Evolutionary conservation across 2,888 invertebrate genomes (phyloP), one percentile per base, ranked within the genome.

Genomic region (Campoplex capitator): DNA sequence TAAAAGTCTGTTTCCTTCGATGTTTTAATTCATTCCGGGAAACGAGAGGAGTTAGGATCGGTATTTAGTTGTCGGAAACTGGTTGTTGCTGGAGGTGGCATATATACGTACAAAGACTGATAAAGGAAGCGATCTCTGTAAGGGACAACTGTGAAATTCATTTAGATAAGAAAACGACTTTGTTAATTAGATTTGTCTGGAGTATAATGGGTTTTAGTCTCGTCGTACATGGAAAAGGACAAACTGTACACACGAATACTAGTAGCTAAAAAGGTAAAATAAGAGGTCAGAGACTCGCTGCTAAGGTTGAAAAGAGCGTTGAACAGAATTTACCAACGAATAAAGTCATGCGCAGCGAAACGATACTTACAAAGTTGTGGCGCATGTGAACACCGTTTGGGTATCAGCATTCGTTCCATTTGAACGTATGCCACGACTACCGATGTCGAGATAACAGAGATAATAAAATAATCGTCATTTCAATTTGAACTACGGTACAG

Each of bases 141-240:
- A 51, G 73, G 73, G 80, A 81, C 80, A 81, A 81, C 80, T 48
- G 73, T 73, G 58, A 54, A 81, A 81, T 81, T 81, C 80, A 81
- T 81, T 81, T 81, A 81, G 80, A 81, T 81, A 81, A 81, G 80
- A 81, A 81, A 81, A 81, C 80, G 80, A 81, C 80, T 81, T 81
- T 73, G 80, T 74, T 81, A 81, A 81, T 81, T 81, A 81, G 73
- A 81, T 81, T 81, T 81, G 80, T 74, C 80, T 58, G 38, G 48
- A 81, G 80, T 73, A 73, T 81, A 81, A 81, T 81, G 80, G 73
- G 48, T 48, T 51, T 73, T 58, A 42, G 65, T 38, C 51, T 73
- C 51, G 56, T 65, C 62, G 80, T 73, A 81, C 58, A 62, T 28
- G 70, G n/a, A 11, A 51, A 38, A 65, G 38, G 62, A 81, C 56